Evolutionary conservation across 2,113 vertebrate genomes (phyloP).

Genomic region (Thamnophis sirtalis): DNA sequence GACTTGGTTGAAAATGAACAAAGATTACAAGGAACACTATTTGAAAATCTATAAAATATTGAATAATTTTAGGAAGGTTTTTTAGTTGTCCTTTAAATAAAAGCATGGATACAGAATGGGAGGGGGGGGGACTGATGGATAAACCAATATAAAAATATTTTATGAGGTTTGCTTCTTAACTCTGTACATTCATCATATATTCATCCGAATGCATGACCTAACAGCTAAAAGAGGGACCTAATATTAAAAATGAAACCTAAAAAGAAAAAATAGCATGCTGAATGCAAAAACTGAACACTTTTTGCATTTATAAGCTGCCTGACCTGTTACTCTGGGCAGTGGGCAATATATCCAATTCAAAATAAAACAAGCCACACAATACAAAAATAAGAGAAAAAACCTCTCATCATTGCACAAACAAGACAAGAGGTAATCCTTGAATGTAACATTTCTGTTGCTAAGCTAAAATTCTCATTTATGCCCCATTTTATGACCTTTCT

Average conservation of each 20-base stretch:
- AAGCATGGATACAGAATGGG: constrained; percentile 3
- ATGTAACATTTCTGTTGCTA: not conserved
- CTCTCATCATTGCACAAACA: not conserved
- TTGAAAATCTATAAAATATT: not conserved
- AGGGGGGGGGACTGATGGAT: not conserved
- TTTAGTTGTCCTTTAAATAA: not conserved
- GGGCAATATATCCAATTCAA: not conserved
- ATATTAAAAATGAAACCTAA: not conserved
- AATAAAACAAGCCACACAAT: not conserved
- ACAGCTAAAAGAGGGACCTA: constrained; percentile 11
- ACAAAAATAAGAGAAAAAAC: not conserved
- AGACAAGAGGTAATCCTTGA: not conserved
- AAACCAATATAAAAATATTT: constrained; percentile 8
- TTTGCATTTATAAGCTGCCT: not conserved
- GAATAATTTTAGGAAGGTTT: not conserved
- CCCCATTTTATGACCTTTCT: not conserved
- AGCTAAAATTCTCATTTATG: not conserved
- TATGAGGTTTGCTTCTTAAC: constrained; percentile 1
- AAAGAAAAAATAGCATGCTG: not conserved
- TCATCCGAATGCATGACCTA: not conserved
- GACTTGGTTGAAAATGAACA: constrained; percentile 12
- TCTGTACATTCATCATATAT: constrained; percentile 4
- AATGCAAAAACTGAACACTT: constrained; percentile 22
- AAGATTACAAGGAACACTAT: constrained; percentile 24
- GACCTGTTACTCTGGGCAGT: not conserved